Percentiles rank a stretch among this genome's conserved stretches.
These are phyloP conservation scores for Acrocephalus kingi DNA, from an alignment of 2,113 vertebrate genomes.

Conservation along the genomic window DNA sequence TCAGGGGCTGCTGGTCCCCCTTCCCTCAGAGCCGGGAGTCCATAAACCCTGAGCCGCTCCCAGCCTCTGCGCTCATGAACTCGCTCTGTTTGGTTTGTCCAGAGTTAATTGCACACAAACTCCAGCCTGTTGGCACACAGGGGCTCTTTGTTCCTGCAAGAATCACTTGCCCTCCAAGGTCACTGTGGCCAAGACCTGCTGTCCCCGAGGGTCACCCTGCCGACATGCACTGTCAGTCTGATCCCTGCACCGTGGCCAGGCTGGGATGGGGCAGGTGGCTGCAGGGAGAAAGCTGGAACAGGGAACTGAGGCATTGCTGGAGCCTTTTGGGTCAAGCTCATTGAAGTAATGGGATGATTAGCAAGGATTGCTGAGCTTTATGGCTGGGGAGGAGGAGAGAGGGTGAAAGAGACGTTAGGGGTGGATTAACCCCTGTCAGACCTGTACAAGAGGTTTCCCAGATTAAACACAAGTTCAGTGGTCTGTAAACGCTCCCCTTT, in stretches of 20 bases:
- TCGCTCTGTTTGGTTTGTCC: conserved; percentile 44
- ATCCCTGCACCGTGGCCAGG: background rate
- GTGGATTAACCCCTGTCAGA: conserved; percentile 43
- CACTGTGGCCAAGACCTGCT: background rate
- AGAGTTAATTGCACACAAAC: conserved; percentile 61
- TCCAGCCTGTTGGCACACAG: background rate
- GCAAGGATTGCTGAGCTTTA: background rate
- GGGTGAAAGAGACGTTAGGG: conserved; percentile 14
- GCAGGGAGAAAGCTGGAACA: background rate
- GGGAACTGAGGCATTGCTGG: background rate
- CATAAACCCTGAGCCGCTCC: background rate
- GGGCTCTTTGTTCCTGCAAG: conserved; percentile 46
- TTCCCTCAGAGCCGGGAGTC: background rate
- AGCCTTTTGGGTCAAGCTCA: background rate
- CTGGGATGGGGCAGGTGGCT: background rate
- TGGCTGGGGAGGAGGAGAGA: background rate
- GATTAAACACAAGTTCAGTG: conserved; percentile 28
- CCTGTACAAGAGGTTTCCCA: conserved; percentile 24
- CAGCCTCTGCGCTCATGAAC: background rate
- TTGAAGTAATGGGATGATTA: conserved; percentile 20
- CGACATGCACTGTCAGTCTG: background rate
- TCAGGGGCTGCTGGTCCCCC: background rate
- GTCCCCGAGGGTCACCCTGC: background rate
- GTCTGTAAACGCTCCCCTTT: background rate
- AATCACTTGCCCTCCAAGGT: conserved; percentile 50